Evolutionary conservation across 1,140 invertebrate species (phyloP), one percentile per base, ranked within the genome.

Genomic region (Oedothorax gibbosus): DNA sequence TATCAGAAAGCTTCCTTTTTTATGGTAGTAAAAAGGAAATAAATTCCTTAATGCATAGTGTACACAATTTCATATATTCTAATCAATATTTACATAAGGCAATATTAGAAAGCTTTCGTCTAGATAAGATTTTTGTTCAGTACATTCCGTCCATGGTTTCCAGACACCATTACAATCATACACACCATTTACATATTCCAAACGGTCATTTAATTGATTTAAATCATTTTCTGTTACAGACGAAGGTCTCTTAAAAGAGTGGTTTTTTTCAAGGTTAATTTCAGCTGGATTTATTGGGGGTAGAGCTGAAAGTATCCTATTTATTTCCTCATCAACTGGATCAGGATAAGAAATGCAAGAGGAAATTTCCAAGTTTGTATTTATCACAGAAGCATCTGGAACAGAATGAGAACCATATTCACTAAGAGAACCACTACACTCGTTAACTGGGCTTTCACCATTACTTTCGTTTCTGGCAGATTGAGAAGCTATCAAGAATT

Each of bases 1-100:
- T 79, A 79, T 53, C 64, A 66, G 62, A 79, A 66, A 79, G 77
- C n/a, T 66, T 79, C 51, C 51, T 79, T 66, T 68, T 64, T 50
- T 57, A 18, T 77, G 65, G 62, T 77, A 35, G 49, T 64, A 79
- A 79, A 79, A 75, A 84, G 50, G 60, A 68, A 84, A 84, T 66
- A 10, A 53, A 66, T 64, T 68, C 60, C 35, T 21, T 84, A 6
- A 81, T 81, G 78, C 71, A 84, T 20, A 49, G 56, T 51, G 72
- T 76, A 60, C 56, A 84, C 76, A 79, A 84, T 84, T 84, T 76
- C 75, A 73, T 71, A 69, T 72, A 35, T 35, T 79, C 89, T 88
- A 96, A 93, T 97, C 95, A 91, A 96, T 95, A 89, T 96, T 93
- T 91, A 96, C 95, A 92, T 98, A 98, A 92, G 96, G 96, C 93